phyloP scores from a whole-genome alignment of 2,888 invertebrate genomes.

The Hyposoter didymator region DNA sequence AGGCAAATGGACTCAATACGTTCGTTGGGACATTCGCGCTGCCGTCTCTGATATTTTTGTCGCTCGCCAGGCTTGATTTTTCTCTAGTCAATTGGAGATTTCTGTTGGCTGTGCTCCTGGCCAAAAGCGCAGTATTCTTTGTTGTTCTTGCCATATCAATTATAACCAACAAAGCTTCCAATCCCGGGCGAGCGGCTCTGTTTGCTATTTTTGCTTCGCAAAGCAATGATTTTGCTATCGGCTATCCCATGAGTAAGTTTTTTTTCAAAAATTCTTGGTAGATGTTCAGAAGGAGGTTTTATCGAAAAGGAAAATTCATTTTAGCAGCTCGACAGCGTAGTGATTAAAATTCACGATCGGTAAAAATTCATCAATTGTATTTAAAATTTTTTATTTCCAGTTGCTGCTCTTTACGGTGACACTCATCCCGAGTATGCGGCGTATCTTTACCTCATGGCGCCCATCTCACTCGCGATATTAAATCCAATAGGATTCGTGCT shows the following conservation, averaged over 20 bases:
- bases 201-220: constrained; percentile 98
- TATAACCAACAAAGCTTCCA: constrained; percentile 91
- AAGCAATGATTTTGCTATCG: constrained; percentile 98
- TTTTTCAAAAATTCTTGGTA: background rate
- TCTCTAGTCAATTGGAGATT: constrained; percentile 96
- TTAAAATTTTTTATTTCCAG: constrained; percentile 84
- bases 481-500: constrained; percentile 96
- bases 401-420: constrained; percentile 93
- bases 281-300: background rate
- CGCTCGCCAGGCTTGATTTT: constrained; percentile 93
- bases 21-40: constrained; percentile 97
- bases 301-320: background rate
- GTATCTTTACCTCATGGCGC: constrained; percentile 97
- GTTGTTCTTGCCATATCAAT: constrained; percentile 91
- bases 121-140: constrained; percentile 94
- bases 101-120: constrained; percentile 92
- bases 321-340: background rate
- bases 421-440: constrained; percentile 95
- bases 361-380: background rate
- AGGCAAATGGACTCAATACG: constrained; percentile 95
- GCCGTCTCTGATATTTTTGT: constrained; percentile 96
- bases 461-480: constrained; percentile 95
- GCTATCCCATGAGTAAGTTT: constrained; percentile 95
- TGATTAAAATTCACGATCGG: background rate
- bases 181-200: constrained; percentile 94